These are phyloP conservation scores for Myopa tessellatipennis DNA, from an alignment of 2,888 invertebrate species.

Conservation along the genomic window DNA sequence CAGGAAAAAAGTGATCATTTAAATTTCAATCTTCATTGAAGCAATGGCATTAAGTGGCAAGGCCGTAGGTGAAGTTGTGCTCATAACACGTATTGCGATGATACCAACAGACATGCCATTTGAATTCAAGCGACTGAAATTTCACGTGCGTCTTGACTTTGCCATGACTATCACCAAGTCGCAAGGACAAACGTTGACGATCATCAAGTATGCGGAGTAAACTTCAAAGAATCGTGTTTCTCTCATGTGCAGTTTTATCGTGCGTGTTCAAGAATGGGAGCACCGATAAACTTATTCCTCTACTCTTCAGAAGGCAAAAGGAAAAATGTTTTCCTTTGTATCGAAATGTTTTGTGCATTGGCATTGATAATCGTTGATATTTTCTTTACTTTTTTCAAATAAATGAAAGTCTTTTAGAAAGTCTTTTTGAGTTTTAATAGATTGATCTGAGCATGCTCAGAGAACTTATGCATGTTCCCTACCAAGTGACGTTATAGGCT, in stretches of 20 bases:
- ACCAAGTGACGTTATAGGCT: too few species aligned
- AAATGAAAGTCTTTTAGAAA: too few species aligned
- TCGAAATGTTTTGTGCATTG: slow-evolving; percentile 13
- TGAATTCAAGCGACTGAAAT: slow-evolving; percentile 13
- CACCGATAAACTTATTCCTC: neutral
- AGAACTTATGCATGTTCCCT: too few species aligned
- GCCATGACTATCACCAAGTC: slow-evolving; percentile 8
- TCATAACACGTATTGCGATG: slow-evolving; percentile 2
- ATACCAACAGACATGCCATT: slow-evolving; percentile 13
- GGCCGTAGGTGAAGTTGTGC: too few species aligned
- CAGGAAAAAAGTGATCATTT: too few species aligned
- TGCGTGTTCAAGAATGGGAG: neutral
- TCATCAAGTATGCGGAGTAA: neutral
- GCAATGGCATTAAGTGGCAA: too few species aligned
- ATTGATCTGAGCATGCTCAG: too few species aligned
- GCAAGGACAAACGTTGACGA: neutral
- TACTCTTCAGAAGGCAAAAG: neutral
- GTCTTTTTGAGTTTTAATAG: too few species aligned
- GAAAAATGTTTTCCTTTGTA: neutral
- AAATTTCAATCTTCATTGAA: too few species aligned
- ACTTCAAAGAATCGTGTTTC: neutral
- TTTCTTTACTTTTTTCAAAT: too few species aligned
- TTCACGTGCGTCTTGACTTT: slow-evolving; percentile 32
- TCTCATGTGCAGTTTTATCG: slow-evolving; percentile 10
- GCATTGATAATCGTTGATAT: too few species aligned